phyloP scores from a whole-genome alignment of 2,797 vertebrate genomes.

The Serranus cabrilla region DNA sequence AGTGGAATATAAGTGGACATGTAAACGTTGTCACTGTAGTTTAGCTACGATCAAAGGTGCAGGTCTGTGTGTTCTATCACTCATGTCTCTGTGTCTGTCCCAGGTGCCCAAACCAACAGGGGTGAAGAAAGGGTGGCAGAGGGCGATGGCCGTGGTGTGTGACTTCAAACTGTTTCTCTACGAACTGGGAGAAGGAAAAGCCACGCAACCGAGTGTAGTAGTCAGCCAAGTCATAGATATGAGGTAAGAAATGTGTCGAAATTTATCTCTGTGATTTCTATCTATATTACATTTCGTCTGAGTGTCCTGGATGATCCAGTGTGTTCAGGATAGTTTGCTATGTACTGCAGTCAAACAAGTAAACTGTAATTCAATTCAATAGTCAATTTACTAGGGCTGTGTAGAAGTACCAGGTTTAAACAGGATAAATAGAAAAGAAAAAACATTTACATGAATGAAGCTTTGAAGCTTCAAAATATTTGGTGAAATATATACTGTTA shows the following conservation, averaged over 20 bases:
- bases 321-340: neutral
- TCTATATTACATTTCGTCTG: neutral
- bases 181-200: constrained; percentile 95
- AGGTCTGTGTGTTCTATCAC: neutral
- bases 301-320: neutral
- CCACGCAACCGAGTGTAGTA: constrained; percentile 91
- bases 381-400: no score
- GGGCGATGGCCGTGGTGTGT: constrained; percentile 94
- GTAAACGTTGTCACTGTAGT: neutral
- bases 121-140: constrained; percentile 99
- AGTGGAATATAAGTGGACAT: no score
- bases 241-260: constrained; percentile 86
- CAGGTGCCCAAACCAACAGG: constrained; percentile 98
- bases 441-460: no score
- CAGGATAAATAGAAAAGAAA: no score
- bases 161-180: constrained; percentile 99
- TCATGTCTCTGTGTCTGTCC: constrained; percentile 9
- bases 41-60: neutral
- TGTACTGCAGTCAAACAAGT: neutral
- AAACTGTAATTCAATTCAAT: neutral
- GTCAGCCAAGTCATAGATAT: constrained; percentile 99
- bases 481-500: neutral
- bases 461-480: no score
- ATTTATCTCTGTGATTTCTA: no score
- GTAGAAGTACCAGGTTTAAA: no score